These are phyloP conservation scores for Hestina assimilis DNA, from an alignment of 1,140 invertebrate genomes.

Conservation along the genomic window DNA sequence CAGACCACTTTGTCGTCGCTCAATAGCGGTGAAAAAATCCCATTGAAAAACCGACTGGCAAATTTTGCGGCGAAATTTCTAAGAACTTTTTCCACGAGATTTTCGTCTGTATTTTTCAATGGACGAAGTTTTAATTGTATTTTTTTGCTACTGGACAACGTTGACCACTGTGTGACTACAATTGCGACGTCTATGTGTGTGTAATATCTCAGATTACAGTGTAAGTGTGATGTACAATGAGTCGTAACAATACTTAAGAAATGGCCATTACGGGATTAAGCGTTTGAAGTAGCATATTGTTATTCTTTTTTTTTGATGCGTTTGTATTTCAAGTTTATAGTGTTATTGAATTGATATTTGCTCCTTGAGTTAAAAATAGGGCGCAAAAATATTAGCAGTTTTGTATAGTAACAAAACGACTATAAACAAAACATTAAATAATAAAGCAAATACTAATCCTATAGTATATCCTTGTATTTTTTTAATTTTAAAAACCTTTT, in stretches of 20 bases:
- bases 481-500: no score
- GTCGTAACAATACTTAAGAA: slow-evolving; percentile 17
- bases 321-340: not conserved
- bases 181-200: no score
- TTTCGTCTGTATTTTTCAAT: slow-evolving; percentile 14
- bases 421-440: no score
- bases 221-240: slow-evolving; percentile 28
- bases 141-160: slow-evolving; percentile 22
- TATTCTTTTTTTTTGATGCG: not conserved
- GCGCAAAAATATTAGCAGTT: no score
- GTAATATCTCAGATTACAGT: slow-evolving; percentile 5
- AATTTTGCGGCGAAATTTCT: slow-evolving; percentile 13
- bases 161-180: not conserved
- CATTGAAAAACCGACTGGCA: slow-evolving; percentile 7
- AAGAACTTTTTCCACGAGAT: slow-evolving; percentile 13
- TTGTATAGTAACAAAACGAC: no score
- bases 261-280: slow-evolving; percentile 25
- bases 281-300: slow-evolving; percentile 12
- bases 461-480: no score
- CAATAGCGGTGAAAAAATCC: slow-evolving; percentile 15
- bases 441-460: no score
- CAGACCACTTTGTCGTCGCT: slow-evolving; percentile 7
- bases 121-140: slow-evolving; percentile 15
- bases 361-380: no score
- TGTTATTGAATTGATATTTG: not conserved